phyloP scores from a whole-genome alignment of 2,113 vertebrate genomes.

The Suncus etruscus region DNA sequence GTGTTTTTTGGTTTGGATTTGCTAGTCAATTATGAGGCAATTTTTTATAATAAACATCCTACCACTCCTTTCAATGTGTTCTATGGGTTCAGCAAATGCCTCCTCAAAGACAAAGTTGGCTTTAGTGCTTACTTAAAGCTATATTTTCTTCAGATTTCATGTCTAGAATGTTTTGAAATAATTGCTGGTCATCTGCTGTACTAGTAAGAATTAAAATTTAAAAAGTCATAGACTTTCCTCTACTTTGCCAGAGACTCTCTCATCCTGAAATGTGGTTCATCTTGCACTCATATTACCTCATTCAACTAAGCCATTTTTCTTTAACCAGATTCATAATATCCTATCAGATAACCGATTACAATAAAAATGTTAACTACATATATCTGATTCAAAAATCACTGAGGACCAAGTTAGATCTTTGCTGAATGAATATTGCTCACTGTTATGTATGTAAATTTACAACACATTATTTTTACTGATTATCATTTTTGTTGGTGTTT shows the following conservation, averaged over 20 bases:
- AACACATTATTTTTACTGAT: background rate
- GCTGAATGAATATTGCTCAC: background rate
- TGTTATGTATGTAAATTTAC: background rate
- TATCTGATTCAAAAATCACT: conserved; percentile 3
- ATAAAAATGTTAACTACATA: background rate
- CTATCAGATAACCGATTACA: background rate
- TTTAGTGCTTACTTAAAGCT: background rate
- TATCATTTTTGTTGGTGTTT: background rate
- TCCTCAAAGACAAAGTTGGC: background rate
- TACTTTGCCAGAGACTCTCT: background rate
- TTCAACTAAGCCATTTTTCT: background rate
- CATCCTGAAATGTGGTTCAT: background rate
- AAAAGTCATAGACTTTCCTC: conserved; percentile 3
- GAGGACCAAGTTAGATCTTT: background rate
- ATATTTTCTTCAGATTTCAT: background rate
- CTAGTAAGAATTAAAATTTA: conserved; percentile 22
- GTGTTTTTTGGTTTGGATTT: no score
- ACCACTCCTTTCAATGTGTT: no score
- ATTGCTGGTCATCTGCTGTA: no score
- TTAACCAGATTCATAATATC: background rate
- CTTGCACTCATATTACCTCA: background rate
- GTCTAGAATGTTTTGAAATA: no score
- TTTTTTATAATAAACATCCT: no score
- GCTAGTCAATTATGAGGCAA: no score
- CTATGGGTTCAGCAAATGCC: background rate